Base-by-base conservation (phyloP, 2,113 vertebrate species). In the Oxygymnocypris stewartii region DNA sequence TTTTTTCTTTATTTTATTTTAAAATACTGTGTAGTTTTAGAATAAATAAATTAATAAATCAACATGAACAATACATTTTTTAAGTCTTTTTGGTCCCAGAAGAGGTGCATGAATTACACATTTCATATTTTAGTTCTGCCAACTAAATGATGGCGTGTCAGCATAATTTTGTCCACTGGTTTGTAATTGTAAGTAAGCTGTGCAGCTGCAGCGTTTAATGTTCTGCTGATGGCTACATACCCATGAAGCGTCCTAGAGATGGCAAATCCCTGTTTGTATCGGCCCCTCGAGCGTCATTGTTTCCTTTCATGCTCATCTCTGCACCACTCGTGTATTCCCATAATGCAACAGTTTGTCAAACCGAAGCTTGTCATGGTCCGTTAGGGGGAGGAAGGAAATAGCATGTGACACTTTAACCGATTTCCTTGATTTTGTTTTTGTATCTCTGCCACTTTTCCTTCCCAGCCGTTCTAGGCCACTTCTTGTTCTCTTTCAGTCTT, bases 281-380 rank as follows among this genome's bases (percentile, higher is more conserved):
- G 6, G 25, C 44, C 16, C 14, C 44, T 77, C 4, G 18, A 54
- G 25, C 47, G 8, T 20, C 47, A 10, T 51, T 35, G 28, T 28
- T 78, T 51, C 25, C 28, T 31, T 54, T 31, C 76, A 61, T 6
- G 54, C 78, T 37, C 5, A 13, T 59, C 51, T 40, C 9, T n/a
- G 78, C 20, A 28, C 16, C 49, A 18, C 42, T 49, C 61, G 18
- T 5, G 20, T 47, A 11, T 54, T 84, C 65, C 82, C 82, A 84
- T 31, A 73, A 74, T 73, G 49, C 82, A 84, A 84, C 59, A 65
- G 8, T 44, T 63, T 14, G 37, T 40, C 59, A 59, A n/a, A 16
- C 57, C 2, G 25, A 28, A 20, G 80, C 80, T 31, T 47, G 80
- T 82, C 42, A 51, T 35, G 63, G n/a, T 82, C 25, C 9, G n/a